Conservation (phyloP, 2,113 vertebrate genomes). For the Platanista minor region DNA sequence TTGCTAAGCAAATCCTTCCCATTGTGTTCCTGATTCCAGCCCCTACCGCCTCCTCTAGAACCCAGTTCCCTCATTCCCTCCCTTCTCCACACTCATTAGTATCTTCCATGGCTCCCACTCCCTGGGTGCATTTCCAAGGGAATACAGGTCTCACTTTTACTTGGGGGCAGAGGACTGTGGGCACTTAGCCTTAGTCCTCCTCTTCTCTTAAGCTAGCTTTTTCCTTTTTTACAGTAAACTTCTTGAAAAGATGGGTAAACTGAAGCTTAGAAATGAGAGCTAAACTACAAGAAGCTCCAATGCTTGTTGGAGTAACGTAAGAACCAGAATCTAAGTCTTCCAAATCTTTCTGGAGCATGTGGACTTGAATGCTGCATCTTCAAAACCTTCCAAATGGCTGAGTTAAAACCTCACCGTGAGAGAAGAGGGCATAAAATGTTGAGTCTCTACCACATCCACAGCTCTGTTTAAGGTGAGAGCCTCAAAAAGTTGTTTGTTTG, state of each 20-base stretch:
- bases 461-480: neutral
- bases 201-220: neutral
- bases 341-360: neutral
- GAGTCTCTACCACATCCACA: neutral
- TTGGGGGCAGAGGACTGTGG: neutral
- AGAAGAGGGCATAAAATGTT: neutral
- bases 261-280: neutral
- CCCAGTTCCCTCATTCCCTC: neutral
- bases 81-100: too few relatives aligned
- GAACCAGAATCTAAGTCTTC: neutral
- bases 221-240: neutral
- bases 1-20: neutral
- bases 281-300: neutral
- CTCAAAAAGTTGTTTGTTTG: neutral
- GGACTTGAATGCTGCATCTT: neutral
- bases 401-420: neutral
- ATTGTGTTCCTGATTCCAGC: neutral
- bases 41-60: neutral
- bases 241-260: neutral
- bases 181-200: neutral
- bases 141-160: neutral
- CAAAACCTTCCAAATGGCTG: neutral
- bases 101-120: neutral
- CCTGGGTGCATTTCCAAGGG: neutral
- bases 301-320: neutral